Conservation (phyloP, 2,888 invertebrate species). For the Limnephilus marmoratus region DNA sequence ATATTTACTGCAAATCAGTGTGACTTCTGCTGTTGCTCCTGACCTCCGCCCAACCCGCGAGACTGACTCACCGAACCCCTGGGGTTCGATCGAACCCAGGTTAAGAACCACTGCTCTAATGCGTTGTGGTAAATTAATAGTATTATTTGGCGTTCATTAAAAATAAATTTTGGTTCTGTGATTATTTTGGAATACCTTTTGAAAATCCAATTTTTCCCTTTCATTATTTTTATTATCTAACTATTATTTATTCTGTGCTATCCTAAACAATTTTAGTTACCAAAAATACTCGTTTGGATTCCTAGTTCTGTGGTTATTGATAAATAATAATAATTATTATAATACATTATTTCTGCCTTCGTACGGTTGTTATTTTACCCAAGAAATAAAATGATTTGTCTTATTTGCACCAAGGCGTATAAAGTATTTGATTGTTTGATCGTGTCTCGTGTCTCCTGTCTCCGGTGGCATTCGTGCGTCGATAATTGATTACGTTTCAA, state of each 20-base stretch:
- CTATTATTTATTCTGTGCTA: neutral
- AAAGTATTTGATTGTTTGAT: neutral
- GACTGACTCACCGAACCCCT: too few species aligned
- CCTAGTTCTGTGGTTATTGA: neutral
- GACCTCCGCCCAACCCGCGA: too few species aligned
- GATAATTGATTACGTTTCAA: constrained; percentile 18
- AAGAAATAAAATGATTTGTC: neutral
- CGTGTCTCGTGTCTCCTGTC: neutral
- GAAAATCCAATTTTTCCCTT: too few species aligned
- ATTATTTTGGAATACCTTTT: too few species aligned
- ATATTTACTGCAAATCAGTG: too few species aligned
- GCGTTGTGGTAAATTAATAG: too few species aligned
- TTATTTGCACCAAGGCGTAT: neutral
- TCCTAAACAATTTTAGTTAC: neutral
- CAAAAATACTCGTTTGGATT: neutral
- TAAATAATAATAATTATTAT: neutral
- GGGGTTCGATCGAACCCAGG: too few species aligned
- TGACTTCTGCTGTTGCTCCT: too few species aligned
- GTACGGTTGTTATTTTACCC: neutral
- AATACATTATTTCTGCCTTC: neutral
- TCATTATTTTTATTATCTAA: too few species aligned
- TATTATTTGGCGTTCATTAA: too few species aligned
- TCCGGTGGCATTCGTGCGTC: constrained; percentile 17
- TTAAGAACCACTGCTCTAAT: too few species aligned
- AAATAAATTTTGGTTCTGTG: too few species aligned